Conservation (phyloP, 2,113 vertebrate species). For the Neogobius melanostomus region DNA sequence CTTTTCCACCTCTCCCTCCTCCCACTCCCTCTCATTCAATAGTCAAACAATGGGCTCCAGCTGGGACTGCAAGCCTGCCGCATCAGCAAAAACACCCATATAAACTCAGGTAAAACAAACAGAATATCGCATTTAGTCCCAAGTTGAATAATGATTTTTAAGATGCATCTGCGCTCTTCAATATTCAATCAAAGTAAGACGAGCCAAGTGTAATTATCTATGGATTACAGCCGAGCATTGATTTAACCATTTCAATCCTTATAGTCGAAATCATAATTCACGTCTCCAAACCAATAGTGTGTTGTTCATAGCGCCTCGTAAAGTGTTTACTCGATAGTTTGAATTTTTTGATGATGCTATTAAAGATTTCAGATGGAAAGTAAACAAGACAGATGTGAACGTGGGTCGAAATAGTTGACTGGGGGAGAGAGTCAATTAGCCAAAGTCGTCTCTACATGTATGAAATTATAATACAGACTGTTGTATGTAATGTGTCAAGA, state of each 20-base stretch:
- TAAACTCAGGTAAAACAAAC: constrained; percentile 29
- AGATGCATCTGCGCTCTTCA: constrained; percentile 39
- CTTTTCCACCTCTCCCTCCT: neutral
- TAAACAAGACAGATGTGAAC: neutral
- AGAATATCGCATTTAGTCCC: constrained; percentile 15
- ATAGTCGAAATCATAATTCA: constrained; percentile 46
- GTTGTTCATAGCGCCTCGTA: constrained; percentile 25
- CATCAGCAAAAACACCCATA: constrained; percentile 49
- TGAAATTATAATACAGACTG: too few relatives aligned
- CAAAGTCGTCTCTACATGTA: neutral
- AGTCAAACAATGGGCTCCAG: constrained; percentile 65
- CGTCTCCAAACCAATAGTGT: constrained; percentile 20
- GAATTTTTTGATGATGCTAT: constrained; percentile 14
- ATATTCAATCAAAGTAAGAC: constrained; percentile 59
- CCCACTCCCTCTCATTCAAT: constrained; percentile 51
- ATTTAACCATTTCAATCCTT: constrained; percentile 55
- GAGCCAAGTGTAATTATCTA: constrained; percentile 64
- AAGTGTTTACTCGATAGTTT: constrained; percentile 32
- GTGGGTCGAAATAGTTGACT: neutral
- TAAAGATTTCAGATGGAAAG: neutral
- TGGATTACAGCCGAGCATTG: constrained; percentile 68
- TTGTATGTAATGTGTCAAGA: too few relatives aligned
- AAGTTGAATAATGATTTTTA: constrained; percentile 26
- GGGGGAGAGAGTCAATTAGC: neutral
- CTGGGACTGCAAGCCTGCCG: constrained; percentile 62